Percentiles rank a stretch among this genome's conserved stretches.
These are phyloP conservation scores for mouse (Mus musculus) DNA, from an alignment of 2,113 vertebrate genomes.

Conservation along the genomic window GRCm39 chr4:27607501-27608000, in stretches of 20 bases:
- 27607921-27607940: not conserved
- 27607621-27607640: not conserved
- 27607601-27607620: not conserved
- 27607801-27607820: not conserved
- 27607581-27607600: not conserved
- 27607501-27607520: not conserved
- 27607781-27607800: not conserved
- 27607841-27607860: not conserved
- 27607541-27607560: not conserved
- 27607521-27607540: not conserved
- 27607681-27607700: not conserved
- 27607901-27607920: slow-evolving; percentile 4
- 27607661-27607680: not conserved
- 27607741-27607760: too few species aligned
- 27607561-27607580: not conserved
- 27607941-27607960: not conserved
- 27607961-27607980: not conserved
- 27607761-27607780: not conserved
- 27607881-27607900: not conserved
- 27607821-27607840: not conserved
- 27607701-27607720: not conserved
- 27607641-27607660: not conserved
- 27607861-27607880: not conserved
- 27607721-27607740: too few species aligned
- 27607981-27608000: not conserved